A percentile compares a stretch with the other conserved stretches of the same genome.
Evolutionary conservation across 2,797 vertebrate genomes (phyloP).

Genomic region (Petrocephalus sullivani): DNA sequence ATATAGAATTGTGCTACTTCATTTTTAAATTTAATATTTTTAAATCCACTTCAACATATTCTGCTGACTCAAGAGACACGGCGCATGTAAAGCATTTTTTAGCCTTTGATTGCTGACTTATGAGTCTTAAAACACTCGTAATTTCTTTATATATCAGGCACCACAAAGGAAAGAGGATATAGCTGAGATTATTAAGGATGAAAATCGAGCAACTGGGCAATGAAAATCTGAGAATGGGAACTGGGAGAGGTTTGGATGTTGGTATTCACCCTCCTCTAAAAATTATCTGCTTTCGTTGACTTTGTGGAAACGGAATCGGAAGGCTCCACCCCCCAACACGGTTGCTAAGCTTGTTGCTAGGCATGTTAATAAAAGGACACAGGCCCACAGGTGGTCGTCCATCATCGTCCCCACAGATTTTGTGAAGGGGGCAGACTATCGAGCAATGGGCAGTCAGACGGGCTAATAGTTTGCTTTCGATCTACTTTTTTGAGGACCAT

Average conservation of each 20-base stretch:
- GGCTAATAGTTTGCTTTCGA: not conserved
- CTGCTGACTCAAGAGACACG: not conserved
- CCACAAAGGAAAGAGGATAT: not conserved
- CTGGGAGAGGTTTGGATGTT: not conserved
- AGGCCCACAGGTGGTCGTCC: not conserved
- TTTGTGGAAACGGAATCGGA: not conserved
- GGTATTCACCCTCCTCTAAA: not conserved
- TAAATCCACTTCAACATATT: not conserved
- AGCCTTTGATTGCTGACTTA: not conserved
- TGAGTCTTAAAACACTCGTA: not conserved
- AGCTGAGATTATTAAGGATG: not conserved
- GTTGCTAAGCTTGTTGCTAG: slow-evolving; percentile 17
- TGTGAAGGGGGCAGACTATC: not conserved
- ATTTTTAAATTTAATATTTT: not conserved
- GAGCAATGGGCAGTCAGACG: not conserved
- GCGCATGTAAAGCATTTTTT: not conserved
- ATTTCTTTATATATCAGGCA: not conserved
- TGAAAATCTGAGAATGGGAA: not conserved
- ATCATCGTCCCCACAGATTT: not conserved
- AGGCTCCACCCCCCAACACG: not conserved
- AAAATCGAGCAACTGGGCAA: not conserved
- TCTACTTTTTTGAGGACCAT: not conserved
- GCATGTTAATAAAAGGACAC: slow-evolving; percentile 4
- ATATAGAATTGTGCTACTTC: not conserved
- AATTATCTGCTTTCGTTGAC: not conserved